Base-by-base conservation (phyloP, 2,888 invertebrate species). In the Alcis repandata region DNA sequence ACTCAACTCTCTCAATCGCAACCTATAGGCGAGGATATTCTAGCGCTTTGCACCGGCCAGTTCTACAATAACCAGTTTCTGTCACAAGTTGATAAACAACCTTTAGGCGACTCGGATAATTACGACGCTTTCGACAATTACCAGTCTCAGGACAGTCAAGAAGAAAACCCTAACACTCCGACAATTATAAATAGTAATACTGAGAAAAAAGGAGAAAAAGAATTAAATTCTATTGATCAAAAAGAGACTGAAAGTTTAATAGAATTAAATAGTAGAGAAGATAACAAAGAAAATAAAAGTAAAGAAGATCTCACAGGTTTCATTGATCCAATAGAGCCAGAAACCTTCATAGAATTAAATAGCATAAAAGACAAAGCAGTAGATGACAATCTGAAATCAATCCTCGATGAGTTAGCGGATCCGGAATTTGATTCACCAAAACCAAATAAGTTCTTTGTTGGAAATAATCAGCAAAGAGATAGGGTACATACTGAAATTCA, bases 1-100 rank as follows among this genome's bases (percentile, higher is more conserved):
- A 70, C 79, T 7, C 87, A 87, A 51, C 61, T 77, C 2, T 83
- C 90, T 11, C 82, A 87, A 57, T 86, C 89, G 2, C 86, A 84
- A 73, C 78, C 85, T 54, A 82, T 93, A 52, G 93, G 94, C 41
- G 93, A 92, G 65, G 94, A 94, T 72, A 77, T 95, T 6, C 74
- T 94, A 48, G 94, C 87, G 6, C 77, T 95, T 13, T 95, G 95
- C 72, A 95, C 95, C 6, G 95, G 95, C 0, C 90, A 94, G 65
- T 95, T 95, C 77, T 94, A 92, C 74, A 89, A 92, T 22, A 91
- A 90, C 54, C 81, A 86, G 64, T 90, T 92, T 69, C 74, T 92
- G 45, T 83, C 90, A 40, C 86, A 75, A 69, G 59, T 73, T 11
- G 72, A 69, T 6, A 72, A 77, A 33, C 27, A 63, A 51, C 9